These are phyloP conservation scores for Lumbricus terrestris DNA, from an alignment of 2,888 invertebrate species.

Conservation along the genomic window DNA sequence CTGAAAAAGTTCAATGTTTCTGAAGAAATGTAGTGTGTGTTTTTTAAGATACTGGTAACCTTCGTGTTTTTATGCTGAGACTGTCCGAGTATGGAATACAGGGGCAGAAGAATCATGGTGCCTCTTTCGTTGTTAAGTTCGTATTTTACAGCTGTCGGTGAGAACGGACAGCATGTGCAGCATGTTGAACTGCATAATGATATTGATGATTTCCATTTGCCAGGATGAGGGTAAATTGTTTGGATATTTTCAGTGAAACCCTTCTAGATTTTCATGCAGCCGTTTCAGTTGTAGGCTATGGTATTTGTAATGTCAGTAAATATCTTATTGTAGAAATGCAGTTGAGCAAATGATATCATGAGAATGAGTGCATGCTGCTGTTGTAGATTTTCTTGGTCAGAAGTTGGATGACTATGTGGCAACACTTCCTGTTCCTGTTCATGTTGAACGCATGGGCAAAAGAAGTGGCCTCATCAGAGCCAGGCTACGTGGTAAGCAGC, in stretches of 20 bases:
- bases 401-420: constrained; percentile 86
- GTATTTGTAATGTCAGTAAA: neutral
- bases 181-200: no score
- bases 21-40: neutral
- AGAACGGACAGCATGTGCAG: no score
- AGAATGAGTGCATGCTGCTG: neutral
- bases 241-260: no score
- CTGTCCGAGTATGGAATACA: neutral
- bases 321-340: neutral
- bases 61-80: neutral
- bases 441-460: constrained; percentile 83
- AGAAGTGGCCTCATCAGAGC: constrained; percentile 95
- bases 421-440: constrained; percentile 79
- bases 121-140: no score
- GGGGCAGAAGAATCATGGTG: no score
- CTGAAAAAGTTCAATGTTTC: neutral
- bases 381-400: constrained; percentile 72
- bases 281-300: no score
- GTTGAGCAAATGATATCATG: neutral
- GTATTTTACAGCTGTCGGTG: no score
- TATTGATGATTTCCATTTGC: no score
- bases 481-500: constrained; percentile 74
- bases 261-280: no score
- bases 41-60: neutral
- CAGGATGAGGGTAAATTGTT: no score